Conservation (phyloP, 2,113 vertebrate species). For the Leucoraja erinaceus region DNA sequence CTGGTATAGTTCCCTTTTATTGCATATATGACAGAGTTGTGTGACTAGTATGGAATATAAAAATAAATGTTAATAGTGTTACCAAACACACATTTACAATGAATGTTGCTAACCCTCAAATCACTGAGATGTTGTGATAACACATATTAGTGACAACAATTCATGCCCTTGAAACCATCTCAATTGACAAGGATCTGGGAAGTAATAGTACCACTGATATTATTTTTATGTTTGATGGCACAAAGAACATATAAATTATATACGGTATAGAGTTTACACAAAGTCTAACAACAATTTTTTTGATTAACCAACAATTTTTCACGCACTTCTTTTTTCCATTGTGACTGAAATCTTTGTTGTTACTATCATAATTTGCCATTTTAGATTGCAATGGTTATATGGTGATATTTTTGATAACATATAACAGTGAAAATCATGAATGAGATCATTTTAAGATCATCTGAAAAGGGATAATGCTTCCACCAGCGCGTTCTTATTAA, state of each 20-base stretch:
- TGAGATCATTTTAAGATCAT: background rate
- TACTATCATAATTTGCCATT: background rate
- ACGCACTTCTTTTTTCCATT: background rate
- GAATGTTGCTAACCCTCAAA: background rate
- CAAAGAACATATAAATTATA: background rate
- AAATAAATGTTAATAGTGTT: background rate
- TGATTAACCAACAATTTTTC: background rate
- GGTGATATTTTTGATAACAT: background rate
- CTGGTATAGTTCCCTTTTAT: no score
- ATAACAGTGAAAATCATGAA: background rate
- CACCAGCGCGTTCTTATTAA: background rate
- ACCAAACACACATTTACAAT: background rate
- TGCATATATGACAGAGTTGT: background rate
- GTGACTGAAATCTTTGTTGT: background rate
- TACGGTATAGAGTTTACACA: background rate
- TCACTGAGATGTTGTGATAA: background rate
- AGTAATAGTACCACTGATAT: background rate
- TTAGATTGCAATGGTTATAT: background rate
- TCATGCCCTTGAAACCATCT: background rate
- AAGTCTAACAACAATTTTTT: background rate
- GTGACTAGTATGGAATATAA: background rate
- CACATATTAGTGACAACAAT: background rate
- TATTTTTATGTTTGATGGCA: conserved; percentile 15
- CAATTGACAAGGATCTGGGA: background rate
- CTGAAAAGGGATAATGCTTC: background rate